Evolutionary conservation across 1,140 invertebrate species (phyloP).

Genomic region (Sitophilus oryzae): DNA sequence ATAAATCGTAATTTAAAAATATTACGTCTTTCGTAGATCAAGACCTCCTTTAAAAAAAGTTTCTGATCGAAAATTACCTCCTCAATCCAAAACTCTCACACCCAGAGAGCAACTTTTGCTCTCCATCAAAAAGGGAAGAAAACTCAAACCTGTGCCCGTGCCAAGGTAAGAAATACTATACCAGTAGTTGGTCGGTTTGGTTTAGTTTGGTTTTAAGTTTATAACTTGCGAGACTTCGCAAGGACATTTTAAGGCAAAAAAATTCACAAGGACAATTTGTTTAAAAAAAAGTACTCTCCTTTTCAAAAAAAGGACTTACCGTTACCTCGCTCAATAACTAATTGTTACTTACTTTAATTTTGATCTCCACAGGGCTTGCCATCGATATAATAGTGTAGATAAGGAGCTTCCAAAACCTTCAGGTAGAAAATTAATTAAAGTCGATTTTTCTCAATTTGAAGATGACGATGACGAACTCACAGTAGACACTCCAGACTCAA

Average conservation of each 20-base stretch:
- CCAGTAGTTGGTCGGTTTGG: too few species aligned
- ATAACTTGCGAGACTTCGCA: too few species aligned
- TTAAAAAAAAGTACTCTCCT: neutral
- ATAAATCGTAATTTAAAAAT: too few species aligned
- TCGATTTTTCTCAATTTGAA: slow-evolving; percentile 57
- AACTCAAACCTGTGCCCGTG: slow-evolving; percentile 53
- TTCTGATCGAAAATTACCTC: slow-evolving; percentile 78
- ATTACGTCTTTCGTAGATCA: too few species aligned
- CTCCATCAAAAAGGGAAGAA: slow-evolving; percentile 76
- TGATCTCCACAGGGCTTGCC: slow-evolving; percentile 9
- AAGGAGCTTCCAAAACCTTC: slow-evolving; percentile 24
- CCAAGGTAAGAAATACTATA: slow-evolving; percentile 24
- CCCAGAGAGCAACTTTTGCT: slow-evolving; percentile 81
- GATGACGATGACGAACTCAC: slow-evolving; percentile 47
- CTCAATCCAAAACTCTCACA: slow-evolving; percentile 61
- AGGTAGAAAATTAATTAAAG: slow-evolving; percentile 56
- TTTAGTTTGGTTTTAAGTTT: too few species aligned
- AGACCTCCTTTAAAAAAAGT: slow-evolving; percentile 90
- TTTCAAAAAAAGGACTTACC: neutral
- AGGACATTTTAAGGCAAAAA: too few species aligned
- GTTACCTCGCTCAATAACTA: neutral
- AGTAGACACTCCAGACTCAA: slow-evolving; percentile 34
- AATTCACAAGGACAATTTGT: too few species aligned
- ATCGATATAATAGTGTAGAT: slow-evolving; percentile 16
- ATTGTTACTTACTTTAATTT: neutral